phyloP scores from a whole-genome alignment of 2,888 invertebrate genomes.

The Beris chalybata region DNA sequence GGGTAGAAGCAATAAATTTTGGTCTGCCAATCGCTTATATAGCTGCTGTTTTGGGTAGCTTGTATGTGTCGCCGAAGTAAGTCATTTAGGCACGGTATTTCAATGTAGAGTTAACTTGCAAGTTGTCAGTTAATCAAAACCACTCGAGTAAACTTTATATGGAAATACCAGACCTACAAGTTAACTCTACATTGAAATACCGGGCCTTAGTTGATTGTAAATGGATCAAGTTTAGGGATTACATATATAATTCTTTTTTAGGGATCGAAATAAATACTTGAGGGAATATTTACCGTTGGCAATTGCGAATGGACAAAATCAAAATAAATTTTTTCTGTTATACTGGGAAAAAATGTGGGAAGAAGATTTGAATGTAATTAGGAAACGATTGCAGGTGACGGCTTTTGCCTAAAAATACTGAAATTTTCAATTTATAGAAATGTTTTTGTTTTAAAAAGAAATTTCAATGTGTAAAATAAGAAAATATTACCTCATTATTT shows the following conservation, averaged over 20 bases:
- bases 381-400: conserved; percentile 20
- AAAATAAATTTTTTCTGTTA: conserved; percentile 15
- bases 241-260: not conserved
- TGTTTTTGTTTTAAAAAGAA: too few relatives aligned
- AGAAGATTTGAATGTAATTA: conserved; percentile 16
- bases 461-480: too few relatives aligned
- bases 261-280: conserved; percentile 17
- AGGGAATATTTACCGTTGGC: conserved; percentile 23
- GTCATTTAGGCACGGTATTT: not conserved
- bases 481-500: too few relatives aligned
- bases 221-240: too few relatives aligned
- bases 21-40: conserved; percentile 11
- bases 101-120: too few relatives aligned
- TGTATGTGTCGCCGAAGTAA: conserved; percentile 3
- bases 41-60: conserved; percentile 21
- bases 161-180: too few relatives aligned
- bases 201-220: not conserved
- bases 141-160: too few relatives aligned
- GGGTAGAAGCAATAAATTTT: conserved; percentile 22
- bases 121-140: too few relatives aligned
- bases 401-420: not conserved
- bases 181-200: too few relatives aligned
- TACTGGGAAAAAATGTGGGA: conserved; percentile 31
- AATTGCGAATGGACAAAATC: conserved; percentile 7
- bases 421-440: too few relatives aligned